Base-by-base conservation (phyloP, 2,888 invertebrate species). In the Ormyrus thymus region DNA sequence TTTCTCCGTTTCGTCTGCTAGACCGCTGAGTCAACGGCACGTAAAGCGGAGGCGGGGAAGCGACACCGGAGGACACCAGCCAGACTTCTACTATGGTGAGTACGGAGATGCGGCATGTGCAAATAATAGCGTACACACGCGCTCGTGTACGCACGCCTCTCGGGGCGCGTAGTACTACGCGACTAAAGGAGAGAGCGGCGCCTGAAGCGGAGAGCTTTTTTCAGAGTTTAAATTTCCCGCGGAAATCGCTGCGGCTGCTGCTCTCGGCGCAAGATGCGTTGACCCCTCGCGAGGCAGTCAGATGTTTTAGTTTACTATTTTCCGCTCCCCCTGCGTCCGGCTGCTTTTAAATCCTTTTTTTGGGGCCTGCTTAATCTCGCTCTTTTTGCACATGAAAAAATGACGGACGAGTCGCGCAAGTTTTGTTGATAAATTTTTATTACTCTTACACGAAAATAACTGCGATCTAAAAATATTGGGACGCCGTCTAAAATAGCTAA, bases 151-250 rank as follows among this genome's bases (percentile, higher is more conserved):
- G 15, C 15, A 62, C 15, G 10, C 72, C 15, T 7, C 46, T 53
- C 48, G 29, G 29, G 29, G 29, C n/a, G 45, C 7, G 46, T 11
- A 55, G 45, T 53, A 65, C 53, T 50, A 61, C 72, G 51, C 15
- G 6, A 13, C 46, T 29, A 29, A 29, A 29, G 29, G 29, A 29
- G 29, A 29, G 29, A 29, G 29, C 29, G 29, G 29, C 29, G 29
- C 29, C 29, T 4, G 29, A 29, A 29, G 29, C 29, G 29, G 29
- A 29, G 29, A 29, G 29, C 29, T 73, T 80, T 79, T 68, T 50
- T 15, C 61, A 29, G 62, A 43, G 68, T 77, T 80, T 64, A 75
- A 78, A 78, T 78, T 78, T 81, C 71, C 80, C 80, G 78, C 80
- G 80, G 53, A 75, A 65, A 69, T 61, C 58, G 70, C 43, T 51